phyloP scores from a whole-genome alignment of 2,113 vertebrate species.

The Entelurus aequoreus region DNA sequence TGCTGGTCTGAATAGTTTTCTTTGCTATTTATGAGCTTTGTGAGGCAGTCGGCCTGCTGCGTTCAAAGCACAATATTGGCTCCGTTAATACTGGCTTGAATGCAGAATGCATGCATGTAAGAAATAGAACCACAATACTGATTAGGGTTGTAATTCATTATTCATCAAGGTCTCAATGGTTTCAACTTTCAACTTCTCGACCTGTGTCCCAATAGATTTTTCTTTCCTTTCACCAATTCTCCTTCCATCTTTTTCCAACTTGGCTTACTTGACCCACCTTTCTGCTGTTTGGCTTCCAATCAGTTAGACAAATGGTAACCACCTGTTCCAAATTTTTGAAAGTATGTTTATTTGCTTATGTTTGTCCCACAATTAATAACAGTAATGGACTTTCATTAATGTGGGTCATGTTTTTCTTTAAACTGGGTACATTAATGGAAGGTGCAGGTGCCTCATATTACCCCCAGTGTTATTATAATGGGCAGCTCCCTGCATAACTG shows the following conservation, averaged over 20 bases:
- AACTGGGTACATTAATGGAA: neutral
- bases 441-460: slow-evolving; percentile 37
- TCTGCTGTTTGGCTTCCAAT: slow-evolving; percentile 2
- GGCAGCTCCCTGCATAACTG: slow-evolving; percentile 42
- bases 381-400: neutral
- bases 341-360: neutral
- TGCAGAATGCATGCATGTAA: neutral
- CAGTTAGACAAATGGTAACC: neutral
- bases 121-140: neutral
- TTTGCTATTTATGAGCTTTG: neutral
- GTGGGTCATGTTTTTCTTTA: neutral
- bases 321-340: neutral
- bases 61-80: neutral
- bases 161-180: neutral
- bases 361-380: neutral
- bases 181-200: neutral
- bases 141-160: slow-evolving; percentile 4
- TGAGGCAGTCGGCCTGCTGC: neutral
- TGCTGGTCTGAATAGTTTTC: neutral
- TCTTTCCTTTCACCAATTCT: neutral
- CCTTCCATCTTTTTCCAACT: neutral
- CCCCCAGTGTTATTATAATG: slow-evolving; percentile 27
- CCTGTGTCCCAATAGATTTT: neutral
- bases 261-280: slow-evolving; percentile 2
- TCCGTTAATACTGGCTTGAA: neutral